A percentile compares a stretch with the other conserved stretches of the same genome.
These are phyloP conservation scores for Selene dorsalis DNA, from an alignment of 2,797 vertebrate genomes.

Conservation along the genomic window DNA sequence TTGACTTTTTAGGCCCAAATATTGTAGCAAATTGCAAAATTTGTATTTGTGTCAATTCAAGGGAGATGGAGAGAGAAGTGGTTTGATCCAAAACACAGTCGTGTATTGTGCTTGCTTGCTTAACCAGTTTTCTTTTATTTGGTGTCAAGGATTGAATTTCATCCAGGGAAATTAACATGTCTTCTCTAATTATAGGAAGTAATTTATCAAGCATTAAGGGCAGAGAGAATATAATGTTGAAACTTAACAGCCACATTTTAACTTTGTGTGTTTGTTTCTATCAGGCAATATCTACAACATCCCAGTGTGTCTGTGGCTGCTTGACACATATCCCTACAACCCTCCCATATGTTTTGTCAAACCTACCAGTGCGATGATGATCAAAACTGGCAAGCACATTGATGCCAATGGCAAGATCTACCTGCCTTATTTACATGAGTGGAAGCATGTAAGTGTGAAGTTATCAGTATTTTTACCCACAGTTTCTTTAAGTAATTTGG, in stretches of 20 bases:
- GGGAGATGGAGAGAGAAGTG: neutral
- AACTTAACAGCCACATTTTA: neutral
- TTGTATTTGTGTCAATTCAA: neutral
- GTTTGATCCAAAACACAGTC: neutral
- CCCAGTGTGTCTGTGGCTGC: slow-evolving; percentile 96
- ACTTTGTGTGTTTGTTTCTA: slow-evolving; percentile 30
- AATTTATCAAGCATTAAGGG: neutral
- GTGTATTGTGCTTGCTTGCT: neutral
- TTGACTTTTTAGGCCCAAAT: neutral
- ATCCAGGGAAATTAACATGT: neutral
- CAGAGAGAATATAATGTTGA: neutral
- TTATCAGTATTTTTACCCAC: neutral
- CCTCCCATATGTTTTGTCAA: slow-evolving; percentile 99
- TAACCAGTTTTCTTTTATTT: neutral
- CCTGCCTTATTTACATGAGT: slow-evolving; percentile 97
- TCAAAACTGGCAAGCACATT: slow-evolving; percentile 98
- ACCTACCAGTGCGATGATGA: slow-evolving; percentile 99
- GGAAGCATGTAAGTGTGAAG: slow-evolving; percentile 93
- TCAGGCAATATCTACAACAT: slow-evolving; percentile 97
- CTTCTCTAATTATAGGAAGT: neutral
- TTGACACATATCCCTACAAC: slow-evolving; percentile 98
- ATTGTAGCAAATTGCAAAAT: neutral
- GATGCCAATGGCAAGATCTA: slow-evolving; percentile 99
- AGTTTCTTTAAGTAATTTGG: neutral
- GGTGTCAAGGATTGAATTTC: too few relatives aligned